phyloP scores from a whole-genome alignment of 53 echinoderm and acorn worm genomes.

The Holothuria leucospilota region DNA sequence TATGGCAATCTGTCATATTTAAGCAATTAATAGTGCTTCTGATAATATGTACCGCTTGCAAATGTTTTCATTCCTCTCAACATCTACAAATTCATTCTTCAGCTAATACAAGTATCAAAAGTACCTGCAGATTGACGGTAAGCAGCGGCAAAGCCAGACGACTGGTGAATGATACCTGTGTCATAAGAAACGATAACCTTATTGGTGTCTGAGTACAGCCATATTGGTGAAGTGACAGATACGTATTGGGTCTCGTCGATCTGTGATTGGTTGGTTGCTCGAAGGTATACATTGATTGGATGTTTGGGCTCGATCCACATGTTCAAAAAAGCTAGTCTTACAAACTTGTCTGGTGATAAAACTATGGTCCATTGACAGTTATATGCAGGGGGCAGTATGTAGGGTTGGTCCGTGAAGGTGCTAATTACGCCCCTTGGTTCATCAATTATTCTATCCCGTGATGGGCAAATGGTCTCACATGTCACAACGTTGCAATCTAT shows the following conservation, averaged over 20 bases:
- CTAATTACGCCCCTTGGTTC: neutral
- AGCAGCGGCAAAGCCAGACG: neutral
- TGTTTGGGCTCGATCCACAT: neutral
- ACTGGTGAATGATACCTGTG: neutral
- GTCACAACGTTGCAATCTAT: neutral
- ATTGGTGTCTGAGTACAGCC: slow-evolving; percentile 4
- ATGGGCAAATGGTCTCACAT: neutral
- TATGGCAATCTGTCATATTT: too few relatives aligned
- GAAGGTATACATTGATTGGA: neutral
- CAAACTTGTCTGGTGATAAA: neutral
- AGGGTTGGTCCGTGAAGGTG: neutral
- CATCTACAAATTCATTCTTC: too few relatives aligned
- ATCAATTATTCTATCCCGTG: neutral
- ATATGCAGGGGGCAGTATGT: neutral
- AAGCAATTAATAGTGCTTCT: too few relatives aligned
- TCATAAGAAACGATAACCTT: slow-evolving; percentile 8
- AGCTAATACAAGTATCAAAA: too few relatives aligned
- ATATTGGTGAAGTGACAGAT: slow-evolving; percentile 5
- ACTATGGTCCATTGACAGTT: neutral
- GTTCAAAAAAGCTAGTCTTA: neutral
- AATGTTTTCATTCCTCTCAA: too few relatives aligned
- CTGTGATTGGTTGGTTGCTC: slow-evolving; percentile 2
- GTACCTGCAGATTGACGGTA: neutral
- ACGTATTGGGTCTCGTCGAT: neutral
- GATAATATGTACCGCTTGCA: too few relatives aligned